Evolutionary conservation across 1,140 invertebrate species (phyloP), one percentile per base, ranked within the genome.

Genomic region (Dendrolimus punctatus): DNA sequence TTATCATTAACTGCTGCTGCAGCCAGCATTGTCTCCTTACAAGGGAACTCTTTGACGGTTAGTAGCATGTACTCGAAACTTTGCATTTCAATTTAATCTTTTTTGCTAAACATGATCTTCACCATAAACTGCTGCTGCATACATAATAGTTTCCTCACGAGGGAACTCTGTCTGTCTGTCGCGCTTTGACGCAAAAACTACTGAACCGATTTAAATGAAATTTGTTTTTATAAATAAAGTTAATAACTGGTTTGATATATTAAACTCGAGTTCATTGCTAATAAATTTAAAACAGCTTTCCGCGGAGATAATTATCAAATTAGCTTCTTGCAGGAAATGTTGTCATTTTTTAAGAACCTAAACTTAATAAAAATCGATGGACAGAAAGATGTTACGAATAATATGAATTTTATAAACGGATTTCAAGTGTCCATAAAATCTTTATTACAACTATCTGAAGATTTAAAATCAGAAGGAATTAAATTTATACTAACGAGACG

Each of bases 351-450:
- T 42, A 42, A n/a, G 8, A 41, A 51, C 44, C 10, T 57, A 51
- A 57, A 57, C 0, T 37, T 57, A 51, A 47, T 40, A 47, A 57
- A 37, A 38, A 47, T 23, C n/a, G 40, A 49, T 49, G 46, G 43
- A 6, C 42, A 46, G 40, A 47, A 42, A 6, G 39, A 57, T 10
- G 49, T 43, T 38, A 57, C 55, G 5, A 51, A 51, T 43, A 51
- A 5, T 5, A 47, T 57, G 44, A 51, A 57, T 51, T 57, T 57
- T 46, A 51, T 57, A 9, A 47, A 57, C 39, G 55, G 49, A 5
- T 57, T 57, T 46, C 39, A 57, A 46, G 49, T 57, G 44, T 47
- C 54, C 6, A 56, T 56, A 46, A 50, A 49, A 39, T 55, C 53
- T 48, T 23, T 54, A 37, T 40, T 41, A 36, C 40, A 55, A 38